Evolutionary conservation across 2,888 invertebrate genomes (phyloP).

Genomic region (Sphecodes monilicornis): DNA sequence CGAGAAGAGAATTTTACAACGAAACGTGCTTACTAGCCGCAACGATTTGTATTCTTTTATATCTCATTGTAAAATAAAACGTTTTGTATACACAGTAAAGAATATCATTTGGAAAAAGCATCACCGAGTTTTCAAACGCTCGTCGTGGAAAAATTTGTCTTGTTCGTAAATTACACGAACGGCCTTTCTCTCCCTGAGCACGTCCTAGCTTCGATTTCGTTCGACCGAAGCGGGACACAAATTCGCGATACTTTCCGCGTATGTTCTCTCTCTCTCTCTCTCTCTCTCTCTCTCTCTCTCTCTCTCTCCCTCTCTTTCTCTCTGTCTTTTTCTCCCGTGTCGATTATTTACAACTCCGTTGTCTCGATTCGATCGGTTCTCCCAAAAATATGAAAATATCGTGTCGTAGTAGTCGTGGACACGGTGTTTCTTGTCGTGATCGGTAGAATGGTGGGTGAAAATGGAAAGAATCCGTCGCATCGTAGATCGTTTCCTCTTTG

Average conservation of each 20-base stretch:
- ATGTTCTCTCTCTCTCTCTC: neutral
- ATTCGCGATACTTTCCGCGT: neutral
- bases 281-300: neutral
- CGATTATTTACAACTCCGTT: constrained; percentile 1
- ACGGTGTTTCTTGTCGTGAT: constrained; percentile 48
- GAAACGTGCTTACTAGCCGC: constrained; percentile 30
- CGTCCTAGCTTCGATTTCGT: neutral
- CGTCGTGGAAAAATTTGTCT: neutral
- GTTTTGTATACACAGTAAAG: constrained; percentile 57
- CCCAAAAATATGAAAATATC: constrained; percentile 24
- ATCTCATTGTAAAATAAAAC: constrained; percentile 48
- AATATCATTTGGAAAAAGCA: constrained; percentile 14
- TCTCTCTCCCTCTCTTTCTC: neutral
- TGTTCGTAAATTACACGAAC: neutral
- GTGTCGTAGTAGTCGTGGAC: constrained; percentile 64
- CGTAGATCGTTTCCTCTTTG: neutral
- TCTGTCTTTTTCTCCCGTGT: neutral
- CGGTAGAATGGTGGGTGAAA: neutral
- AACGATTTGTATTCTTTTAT: constrained; percentile 57
- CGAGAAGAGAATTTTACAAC: constrained; percentile 1
- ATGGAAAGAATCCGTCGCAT: neutral
- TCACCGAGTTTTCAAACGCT: neutral
- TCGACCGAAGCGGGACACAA: neutral
- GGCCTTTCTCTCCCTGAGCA: neutral
- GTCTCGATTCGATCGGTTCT: neutral